Conservation (phyloP, 2,797 vertebrate species). For the Cephalopachus bancanus region DNA sequence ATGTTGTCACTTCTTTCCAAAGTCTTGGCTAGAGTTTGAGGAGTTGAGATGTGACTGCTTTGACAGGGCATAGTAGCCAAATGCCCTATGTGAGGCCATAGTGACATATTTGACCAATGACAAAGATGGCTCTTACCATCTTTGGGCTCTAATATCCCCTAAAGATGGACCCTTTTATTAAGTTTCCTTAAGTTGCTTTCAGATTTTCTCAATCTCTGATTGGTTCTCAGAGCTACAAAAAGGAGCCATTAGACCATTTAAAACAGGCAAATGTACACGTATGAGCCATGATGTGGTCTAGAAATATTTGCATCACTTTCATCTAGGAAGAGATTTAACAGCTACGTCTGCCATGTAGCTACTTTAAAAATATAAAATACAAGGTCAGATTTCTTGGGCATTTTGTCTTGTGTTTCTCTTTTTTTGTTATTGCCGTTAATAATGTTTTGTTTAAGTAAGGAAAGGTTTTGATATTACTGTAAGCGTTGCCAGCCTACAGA, state of each 20-base stretch:
- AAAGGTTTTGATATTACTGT: neutral
- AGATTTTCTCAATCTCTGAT: neutral
- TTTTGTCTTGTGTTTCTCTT: neutral
- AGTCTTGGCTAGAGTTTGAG: constrained; percentile 20
- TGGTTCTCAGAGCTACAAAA: neutral
- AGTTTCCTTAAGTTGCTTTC: neutral
- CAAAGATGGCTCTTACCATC: neutral
- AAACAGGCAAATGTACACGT: neutral
- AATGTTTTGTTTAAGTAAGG: constrained; percentile 24
- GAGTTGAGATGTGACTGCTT: neutral
- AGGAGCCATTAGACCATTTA: neutral
- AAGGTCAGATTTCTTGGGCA: neutral
- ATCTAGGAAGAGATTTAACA: neutral
- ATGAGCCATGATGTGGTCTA: neutral
- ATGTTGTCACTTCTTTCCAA: neutral
- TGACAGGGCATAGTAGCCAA: neutral
- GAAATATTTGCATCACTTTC: neutral
- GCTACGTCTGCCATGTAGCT: neutral
- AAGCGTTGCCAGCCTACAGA: neutral
- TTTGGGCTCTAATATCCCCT: neutral
- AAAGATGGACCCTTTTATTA: neutral
- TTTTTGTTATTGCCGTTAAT: neutral
- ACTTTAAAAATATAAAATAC: constrained; percentile 24
- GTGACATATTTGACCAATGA: too few species aligned
- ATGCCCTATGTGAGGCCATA: neutral